Base-by-base conservation (phyloP, 2,113 vertebrate genomes). In the Paramormyrops kingsleyae region DNA sequence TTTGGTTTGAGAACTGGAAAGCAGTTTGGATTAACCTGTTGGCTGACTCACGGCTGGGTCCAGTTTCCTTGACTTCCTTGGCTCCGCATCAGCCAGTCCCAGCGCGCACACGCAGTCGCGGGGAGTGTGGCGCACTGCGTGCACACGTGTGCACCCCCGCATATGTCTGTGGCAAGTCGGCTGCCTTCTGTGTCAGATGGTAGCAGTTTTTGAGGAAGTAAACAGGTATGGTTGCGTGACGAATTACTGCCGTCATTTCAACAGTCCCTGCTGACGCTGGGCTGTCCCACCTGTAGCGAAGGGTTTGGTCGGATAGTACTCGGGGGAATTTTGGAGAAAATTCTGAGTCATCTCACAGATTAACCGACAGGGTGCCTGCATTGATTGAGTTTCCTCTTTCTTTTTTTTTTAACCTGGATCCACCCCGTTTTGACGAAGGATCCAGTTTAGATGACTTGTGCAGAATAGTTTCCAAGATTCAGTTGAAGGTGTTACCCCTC, bases 11-110 rank as follows among this genome's bases (percentile, higher is more conserved):
- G 31, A 88, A 88, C 35, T 42, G 87, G 87, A 62, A 88, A 13
- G n/a, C 19, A 50, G 47, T 62, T 66, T 88, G 56, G 53, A 39
- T 62, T 21, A 88, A 88, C 87, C 87, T 88, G 87, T 66, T 88
- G 10, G 35, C 52, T 88, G 87, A 88, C 19, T 88, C 87, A 88
- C 62, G 0, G 31, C 21, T 1, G 13, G 24, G 39, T 88, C 42
- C 53, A 13, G 24, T 84, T 84, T 47, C 44, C 83, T 84, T 39
- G 7, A 24, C 44, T 47, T 44, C 83, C 83, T 84, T 47, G 39
- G 39, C 39, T 24, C 83, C 19, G 83, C 17, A 10, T 80, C 74
- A 80, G 74, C 35, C 13, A 42, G 74, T 42, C 17, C 74, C 15
- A 35, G 35, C 15, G 31, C 2, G 15, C 74, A 17, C 31, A 35